Evolutionary conservation across 2,113 vertebrate species (phyloP).

Genomic region (Theropithecus gelada): DNA sequence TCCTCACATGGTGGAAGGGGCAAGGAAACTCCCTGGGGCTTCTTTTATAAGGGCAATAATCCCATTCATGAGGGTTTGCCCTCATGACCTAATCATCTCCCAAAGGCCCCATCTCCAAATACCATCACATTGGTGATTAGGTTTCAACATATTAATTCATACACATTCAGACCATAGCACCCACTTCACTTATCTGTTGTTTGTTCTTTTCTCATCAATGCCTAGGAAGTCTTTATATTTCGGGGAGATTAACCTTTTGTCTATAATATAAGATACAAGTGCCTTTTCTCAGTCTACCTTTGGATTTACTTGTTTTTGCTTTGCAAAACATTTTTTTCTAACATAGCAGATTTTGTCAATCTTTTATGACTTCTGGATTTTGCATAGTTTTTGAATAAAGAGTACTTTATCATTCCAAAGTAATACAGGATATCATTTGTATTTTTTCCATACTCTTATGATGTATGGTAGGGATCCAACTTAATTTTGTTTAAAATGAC

Average conservation of each 20-base stretch:
- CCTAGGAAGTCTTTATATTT: slow-evolving; percentile 9
- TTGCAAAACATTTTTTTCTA: not conserved
- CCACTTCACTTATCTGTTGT: not conserved
- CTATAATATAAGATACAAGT: not conserved
- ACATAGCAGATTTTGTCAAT: not conserved
- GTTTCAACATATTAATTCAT: not conserved
- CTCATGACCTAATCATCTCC: not conserved
- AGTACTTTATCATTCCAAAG: not conserved
- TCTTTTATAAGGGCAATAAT: not conserved
- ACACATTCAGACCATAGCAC: not conserved
- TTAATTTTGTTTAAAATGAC: slow-evolving; percentile 26
- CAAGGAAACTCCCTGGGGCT: not conserved
- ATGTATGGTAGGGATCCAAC: not conserved
- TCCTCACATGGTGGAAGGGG: not conserved
- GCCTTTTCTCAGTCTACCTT: not conserved
- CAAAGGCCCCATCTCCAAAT: not conserved
- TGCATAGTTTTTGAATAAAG: not conserved
- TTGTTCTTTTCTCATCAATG: not conserved
- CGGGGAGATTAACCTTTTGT: not conserved
- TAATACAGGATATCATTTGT: not conserved
- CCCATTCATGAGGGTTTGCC: not conserved
- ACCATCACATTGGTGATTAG: not conserved
- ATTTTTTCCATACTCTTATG: not conserved
- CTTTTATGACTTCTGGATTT: slow-evolving; percentile 30
- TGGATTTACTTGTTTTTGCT: slow-evolving; percentile 15